Percentiles rank a stretch among this genome's conserved stretches.
These are phyloP conservation scores for Gnathonemus echidnorhynchus DNA, from an alignment of 2,113 vertebrate species.

Conservation along the genomic window DNA sequence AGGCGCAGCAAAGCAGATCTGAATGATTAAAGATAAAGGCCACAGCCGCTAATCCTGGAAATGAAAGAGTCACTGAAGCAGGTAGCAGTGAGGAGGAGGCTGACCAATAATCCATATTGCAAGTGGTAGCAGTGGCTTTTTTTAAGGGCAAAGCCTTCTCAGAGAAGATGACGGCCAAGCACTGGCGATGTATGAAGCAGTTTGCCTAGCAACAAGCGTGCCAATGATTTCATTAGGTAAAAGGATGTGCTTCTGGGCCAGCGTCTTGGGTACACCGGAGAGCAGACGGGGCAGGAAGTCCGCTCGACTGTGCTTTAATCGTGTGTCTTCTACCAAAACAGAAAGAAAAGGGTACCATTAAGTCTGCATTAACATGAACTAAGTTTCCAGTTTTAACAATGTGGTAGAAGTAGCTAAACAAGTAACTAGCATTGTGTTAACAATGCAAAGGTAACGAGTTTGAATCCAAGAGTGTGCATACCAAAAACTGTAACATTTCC, in stretches of 20 bases:
- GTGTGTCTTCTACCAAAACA: not conserved
- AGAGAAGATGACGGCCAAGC: not conserved
- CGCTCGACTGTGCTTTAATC: not conserved
- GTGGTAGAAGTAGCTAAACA: not conserved
- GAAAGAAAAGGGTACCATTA: not conserved
- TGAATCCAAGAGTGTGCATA: not conserved
- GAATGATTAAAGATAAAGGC: constrained; percentile 9
- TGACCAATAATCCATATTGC: not conserved
- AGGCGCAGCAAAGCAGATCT: not conserved
- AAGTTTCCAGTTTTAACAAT: not conserved
- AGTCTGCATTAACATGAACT: not conserved
- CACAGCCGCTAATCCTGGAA: not conserved
- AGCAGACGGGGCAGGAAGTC: not conserved
- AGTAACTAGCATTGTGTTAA: not conserved
- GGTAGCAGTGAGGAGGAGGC: not conserved
- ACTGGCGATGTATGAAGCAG: not conserved
- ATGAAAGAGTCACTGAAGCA: constrained; percentile 9
- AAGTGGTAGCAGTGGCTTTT: not conserved
- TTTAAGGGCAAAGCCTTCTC: not conserved
- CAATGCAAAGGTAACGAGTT: not conserved
- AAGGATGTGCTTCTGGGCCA: not conserved
- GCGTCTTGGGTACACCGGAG: not conserved
- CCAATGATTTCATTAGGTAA: not conserved
- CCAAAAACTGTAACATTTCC: not conserved
- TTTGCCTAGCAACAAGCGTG: not conserved